phyloP scores from a whole-genome alignment of 2,797 vertebrate species.

The Psittacula echo region DNA sequence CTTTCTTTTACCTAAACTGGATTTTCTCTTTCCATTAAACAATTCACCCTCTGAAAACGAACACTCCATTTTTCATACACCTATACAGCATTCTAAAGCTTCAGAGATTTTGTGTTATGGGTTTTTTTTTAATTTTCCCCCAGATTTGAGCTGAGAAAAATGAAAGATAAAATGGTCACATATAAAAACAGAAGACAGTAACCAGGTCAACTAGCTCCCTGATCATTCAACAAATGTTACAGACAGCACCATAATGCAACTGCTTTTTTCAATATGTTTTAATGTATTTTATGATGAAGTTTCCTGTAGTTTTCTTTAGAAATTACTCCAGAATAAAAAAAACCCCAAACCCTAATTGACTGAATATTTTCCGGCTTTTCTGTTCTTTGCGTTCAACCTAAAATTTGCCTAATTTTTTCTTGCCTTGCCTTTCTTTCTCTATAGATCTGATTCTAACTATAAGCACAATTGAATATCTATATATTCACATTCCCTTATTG shows the following conservation, averaged over 20 bases:
- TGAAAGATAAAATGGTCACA: not conserved
- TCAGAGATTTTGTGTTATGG: not conserved
- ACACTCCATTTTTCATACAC: not conserved
- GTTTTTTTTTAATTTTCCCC: accelerated
- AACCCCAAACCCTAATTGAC: not conserved
- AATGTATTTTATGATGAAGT: not conserved
- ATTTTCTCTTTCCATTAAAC: not conserved
- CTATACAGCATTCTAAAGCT: not conserved
- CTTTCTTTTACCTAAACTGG: not conserved
- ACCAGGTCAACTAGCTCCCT: not conserved
- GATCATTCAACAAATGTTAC: not conserved
- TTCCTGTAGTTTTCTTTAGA: not conserved
- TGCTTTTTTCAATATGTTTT: not conserved
- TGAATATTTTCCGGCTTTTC: not conserved
- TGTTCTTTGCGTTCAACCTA: not conserved
- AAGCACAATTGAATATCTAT: not conserved
- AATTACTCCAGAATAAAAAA: not conserved
- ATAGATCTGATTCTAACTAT: not conserved
- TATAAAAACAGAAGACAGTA: not conserved
- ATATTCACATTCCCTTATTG: not conserved
- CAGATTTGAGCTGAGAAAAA: not conserved
- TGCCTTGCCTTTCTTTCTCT: not conserved
- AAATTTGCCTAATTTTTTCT: not conserved
- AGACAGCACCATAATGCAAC: not conserved
- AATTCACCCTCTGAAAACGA: not conserved